Conservation (phyloP, 2,113 vertebrate genomes). For the Henicopernis longicauda region DNA sequence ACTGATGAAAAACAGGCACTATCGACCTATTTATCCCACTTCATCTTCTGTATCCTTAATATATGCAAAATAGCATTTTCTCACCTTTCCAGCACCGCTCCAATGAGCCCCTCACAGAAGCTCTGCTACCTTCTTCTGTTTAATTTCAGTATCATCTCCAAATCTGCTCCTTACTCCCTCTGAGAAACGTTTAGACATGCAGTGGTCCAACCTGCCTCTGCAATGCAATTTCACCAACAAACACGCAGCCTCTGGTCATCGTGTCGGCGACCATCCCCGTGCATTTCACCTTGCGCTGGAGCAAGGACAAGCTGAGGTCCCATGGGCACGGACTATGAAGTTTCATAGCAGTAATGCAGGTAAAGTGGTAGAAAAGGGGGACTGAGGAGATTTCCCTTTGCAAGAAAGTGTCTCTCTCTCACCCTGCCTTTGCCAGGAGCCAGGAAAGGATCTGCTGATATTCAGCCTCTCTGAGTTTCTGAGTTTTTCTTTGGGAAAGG, state of each 20-base stretch:
- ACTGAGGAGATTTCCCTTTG: not conserved
- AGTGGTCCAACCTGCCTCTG: not conserved
- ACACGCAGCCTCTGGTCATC: not conserved
- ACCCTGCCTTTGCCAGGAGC: not conserved
- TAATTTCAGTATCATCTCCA: not conserved
- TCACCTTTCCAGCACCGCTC: not conserved
- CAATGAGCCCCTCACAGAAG: not conserved
- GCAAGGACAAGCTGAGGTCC: too few relatives aligned
- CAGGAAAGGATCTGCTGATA: not conserved
- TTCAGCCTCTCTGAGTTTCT: not conserved
- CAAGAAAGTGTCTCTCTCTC: not conserved
- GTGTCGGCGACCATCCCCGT: rapidly evolving
- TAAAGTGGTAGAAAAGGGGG: not conserved
- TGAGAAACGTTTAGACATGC: not conserved
- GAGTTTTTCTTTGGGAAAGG: not conserved
- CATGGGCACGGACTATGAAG: rapidly evolving
- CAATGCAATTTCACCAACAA: not conserved
- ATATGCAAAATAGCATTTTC: not conserved
- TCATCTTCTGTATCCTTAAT: not conserved
- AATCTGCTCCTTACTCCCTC: not conserved
- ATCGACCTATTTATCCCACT: not conserved
- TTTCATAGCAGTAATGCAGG: not conserved
- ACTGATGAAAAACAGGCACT: not conserved
- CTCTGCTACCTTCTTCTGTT: not conserved
- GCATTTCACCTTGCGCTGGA: not conserved